phyloP scores from a whole-genome alignment of 2,797 vertebrate species.

The Melanogrammus aeglefinus region DNA sequence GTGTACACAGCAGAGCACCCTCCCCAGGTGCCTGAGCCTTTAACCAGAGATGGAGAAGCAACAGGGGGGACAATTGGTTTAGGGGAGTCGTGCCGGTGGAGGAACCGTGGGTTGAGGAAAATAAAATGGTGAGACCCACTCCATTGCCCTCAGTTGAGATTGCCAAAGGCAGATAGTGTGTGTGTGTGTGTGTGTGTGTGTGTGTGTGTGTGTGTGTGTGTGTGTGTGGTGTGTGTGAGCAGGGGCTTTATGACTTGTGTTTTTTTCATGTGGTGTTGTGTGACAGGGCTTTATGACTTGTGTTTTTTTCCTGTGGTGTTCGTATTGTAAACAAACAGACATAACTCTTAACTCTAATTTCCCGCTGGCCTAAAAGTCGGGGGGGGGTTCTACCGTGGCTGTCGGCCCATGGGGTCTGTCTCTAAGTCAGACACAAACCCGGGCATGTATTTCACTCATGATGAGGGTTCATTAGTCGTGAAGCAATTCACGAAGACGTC shows the following conservation, averaged over 20 bases:
- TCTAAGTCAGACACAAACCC: neutral
- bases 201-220: neutral
- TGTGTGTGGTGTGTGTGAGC: neutral
- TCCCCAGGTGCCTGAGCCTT: slow-evolving; percentile 17
- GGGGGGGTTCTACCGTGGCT: too few species aligned
- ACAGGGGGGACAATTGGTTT: slow-evolving; percentile 48
- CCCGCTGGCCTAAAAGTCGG: neutral
- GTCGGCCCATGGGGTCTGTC: neutral
- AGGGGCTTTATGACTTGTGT: too few species aligned
- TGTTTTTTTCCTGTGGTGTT: neutral
- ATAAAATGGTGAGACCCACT: slow-evolving; percentile 42
- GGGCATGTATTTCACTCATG: too few species aligned
- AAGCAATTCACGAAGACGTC: neutral
- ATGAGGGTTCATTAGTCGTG: neutral
- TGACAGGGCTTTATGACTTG: neutral
- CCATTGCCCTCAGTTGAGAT: slow-evolving; percentile 40
- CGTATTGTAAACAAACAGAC: neutral
- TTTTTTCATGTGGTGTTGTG: too few species aligned
- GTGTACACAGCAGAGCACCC: slow-evolving; percentile 34
- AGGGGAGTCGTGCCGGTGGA: too few species aligned
- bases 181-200: neutral
- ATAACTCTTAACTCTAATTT: neutral
- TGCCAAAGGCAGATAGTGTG: slow-evolving; percentile 3
- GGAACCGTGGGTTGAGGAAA: slow-evolving; percentile 43
- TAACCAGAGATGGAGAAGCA: slow-evolving; percentile 4